Evolutionary conservation across 2,113 vertebrate species (phyloP), one percentile per base, ranked within the genome.

Genomic region (Theristicus caerulescens): DNA sequence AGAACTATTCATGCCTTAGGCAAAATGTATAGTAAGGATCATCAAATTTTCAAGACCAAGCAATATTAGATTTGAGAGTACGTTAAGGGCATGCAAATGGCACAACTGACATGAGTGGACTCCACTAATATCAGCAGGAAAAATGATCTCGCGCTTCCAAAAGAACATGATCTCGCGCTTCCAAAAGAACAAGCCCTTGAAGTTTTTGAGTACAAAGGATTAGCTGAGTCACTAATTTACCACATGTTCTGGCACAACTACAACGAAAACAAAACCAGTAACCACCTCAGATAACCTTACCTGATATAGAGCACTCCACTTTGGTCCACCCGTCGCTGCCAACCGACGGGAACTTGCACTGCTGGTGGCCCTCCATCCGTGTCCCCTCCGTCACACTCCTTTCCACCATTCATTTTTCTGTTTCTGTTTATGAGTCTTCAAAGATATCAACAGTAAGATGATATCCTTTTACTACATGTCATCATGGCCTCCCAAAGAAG

Each of bases 321-420:
- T n/a, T 98, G 98, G 97, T 99, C 99, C 97, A 98, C 98, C 96
- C 98, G 99, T 49, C 99, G 98, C 97, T 99, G 99, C 99, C 99
- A 99, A 95, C 99, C 99, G 96, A 99, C 99, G 94, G 99, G 99
- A 96, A 99, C 99, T 98, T 99, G 99, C 91, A 99, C 98, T 97
- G 99, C 98, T 96, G 98, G 97, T 95, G 98, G 98, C 94, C 98
- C 98, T 97, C 99, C 98, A 96, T 99, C 98, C 94, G 98, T 98
- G 92, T 99, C 99, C 97, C 98, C 99, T 98, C 98, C 98, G 96
- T 99, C 99, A 98, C 98, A 99, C 96, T 99, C 99, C 98, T 99
- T 99, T 98, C 99, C 99, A 98, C 99, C 99, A 99, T 99, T 99
- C 99, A 99, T 99, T 98, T 99, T 99, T 99, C 98, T 98, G 98